Percentiles rank a stretch among this genome's conserved stretches.
Conservation (phyloP, 2,113 vertebrate genomes). For the Urocitellus parryii region DNA sequence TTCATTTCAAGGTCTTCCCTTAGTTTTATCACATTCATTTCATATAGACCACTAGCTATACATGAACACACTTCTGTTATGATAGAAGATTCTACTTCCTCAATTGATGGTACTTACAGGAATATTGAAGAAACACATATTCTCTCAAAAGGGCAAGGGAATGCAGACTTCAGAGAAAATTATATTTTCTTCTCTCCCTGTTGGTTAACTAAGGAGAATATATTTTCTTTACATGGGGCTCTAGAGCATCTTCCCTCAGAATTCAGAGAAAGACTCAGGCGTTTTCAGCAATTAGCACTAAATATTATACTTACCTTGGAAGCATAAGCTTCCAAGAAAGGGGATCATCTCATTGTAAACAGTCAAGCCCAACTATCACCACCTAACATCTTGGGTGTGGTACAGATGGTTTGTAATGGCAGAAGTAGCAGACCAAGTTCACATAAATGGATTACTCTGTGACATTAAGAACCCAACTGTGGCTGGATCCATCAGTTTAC, state of each 20-base stretch:
- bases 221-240: not conserved
- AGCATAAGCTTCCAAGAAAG: not conserved
- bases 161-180: conserved; percentile 26
- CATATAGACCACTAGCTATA: not conserved
- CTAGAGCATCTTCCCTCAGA: not conserved
- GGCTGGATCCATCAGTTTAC: not conserved
- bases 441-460: not conserved
- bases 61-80: not conserved
- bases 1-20: not conserved
- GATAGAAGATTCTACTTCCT: not conserved
- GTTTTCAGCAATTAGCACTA: conserved; percentile 8
- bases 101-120: not conserved
- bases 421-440: conserved; percentile 24
- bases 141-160: conserved; percentile 25
- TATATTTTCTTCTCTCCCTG: conserved; percentile 10
- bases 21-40: conserved; percentile 18
- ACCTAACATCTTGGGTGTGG: not conserved
- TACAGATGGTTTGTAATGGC: not conserved
- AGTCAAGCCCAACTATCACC: not conserved
- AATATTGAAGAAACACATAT: not conserved
- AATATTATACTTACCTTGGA: not conserved
- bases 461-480: not conserved
- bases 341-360: not conserved
- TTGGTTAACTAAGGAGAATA: conserved; percentile 12
- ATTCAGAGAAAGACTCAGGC: not conserved